Evolutionary conservation across 2,113 vertebrate genomes (phyloP).

Genomic region (Equus przewalskii): DNA sequence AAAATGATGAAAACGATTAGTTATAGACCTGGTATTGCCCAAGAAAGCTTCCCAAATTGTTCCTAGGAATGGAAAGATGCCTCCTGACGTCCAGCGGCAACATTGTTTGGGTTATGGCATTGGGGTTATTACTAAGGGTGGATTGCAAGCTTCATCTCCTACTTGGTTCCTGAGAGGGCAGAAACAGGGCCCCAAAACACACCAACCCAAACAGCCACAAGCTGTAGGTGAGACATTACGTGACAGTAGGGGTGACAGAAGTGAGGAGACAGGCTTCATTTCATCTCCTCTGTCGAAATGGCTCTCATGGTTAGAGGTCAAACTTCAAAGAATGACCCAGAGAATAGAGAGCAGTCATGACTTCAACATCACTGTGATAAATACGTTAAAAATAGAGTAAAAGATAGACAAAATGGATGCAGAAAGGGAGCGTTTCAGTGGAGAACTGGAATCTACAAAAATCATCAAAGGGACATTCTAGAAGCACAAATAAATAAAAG

Average conservation of each 20-base stretch:
- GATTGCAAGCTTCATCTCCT: rapidly evolving
- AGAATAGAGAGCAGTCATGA: background rate
- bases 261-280: rapidly evolving
- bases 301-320: background rate
- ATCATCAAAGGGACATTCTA: background rate
- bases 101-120: rapidly evolving
- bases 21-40: background rate
- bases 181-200: background rate
- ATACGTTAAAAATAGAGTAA: background rate
- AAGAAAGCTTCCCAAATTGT: background rate
- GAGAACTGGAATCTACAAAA: background rate
- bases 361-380: background rate
- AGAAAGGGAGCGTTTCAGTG: background rate
- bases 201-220: rapidly evolving
- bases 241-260: rapidly evolving
- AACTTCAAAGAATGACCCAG: background rate
- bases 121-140: background rate
- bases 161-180: background rate
- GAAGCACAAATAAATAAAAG: background rate
- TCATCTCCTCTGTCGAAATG: background rate
- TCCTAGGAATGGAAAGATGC: too few relatives aligned
- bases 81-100: background rate
- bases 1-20: background rate
- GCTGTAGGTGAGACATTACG: background rate
- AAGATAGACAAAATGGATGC: background rate